Evolutionary conservation across 2,888 invertebrate species (phyloP), one percentile per base, ranked within the genome.

Genomic region (Antheraea yamamai): DNA sequence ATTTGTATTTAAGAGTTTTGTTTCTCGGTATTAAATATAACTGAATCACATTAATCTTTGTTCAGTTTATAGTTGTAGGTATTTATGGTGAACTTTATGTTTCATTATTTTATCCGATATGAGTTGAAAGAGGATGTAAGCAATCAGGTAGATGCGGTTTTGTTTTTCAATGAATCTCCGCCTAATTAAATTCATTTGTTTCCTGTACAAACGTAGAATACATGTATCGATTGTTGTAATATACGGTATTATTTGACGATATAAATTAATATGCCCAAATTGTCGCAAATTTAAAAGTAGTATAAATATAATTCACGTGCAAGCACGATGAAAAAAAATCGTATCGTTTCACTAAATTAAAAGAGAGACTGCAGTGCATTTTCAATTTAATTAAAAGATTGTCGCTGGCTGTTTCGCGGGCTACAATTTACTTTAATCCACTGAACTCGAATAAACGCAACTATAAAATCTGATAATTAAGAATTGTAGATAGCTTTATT

Each of bases 311-410:
- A 18, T 52, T 18, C 12, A 18, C 52, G 18, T 52, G 18, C 6
- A 4, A 20, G n/a, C 7, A 20, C 20, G n/a, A 55, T 20, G 20
- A 70, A 39, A n/a, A n/a, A 39, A 39, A 0, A 20, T 70, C 8
- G 35, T n/a, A 70, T 70, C 20, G 18, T 39, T 70, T 39, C 12
- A 39, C 26, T 66, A 20, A 35, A 70, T 20, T 70, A 70, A 30
- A n/a, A 39, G 35, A 10, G 39, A 70, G 39, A 20, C 1, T 70
- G n/a, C n/a, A 70, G 20, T 77, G 79, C 79, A 78, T 78, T 81
- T 81, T 79, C 77, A 79, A 85, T 84, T 82, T 82, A 85, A 82
- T 81, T 78, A 74, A 72, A 80, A 82, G 81, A 80, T 85, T 83
- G n/a, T 47, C 8, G 64, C 26, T 26, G 16, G 78, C 79, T 79